phyloP scores from a whole-genome alignment of 2,888 invertebrate species.

The Pogonocherus hispidulus region DNA sequence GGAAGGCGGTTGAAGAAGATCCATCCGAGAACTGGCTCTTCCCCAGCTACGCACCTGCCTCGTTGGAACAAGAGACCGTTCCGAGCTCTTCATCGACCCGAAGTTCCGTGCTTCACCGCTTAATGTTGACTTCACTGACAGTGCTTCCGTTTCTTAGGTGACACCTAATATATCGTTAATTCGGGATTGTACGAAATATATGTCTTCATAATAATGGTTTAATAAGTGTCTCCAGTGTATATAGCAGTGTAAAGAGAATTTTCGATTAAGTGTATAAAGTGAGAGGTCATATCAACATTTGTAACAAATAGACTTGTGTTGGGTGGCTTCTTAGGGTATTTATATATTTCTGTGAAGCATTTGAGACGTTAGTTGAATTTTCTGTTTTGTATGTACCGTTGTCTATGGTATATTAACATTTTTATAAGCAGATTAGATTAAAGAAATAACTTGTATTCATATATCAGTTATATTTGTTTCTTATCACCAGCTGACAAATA shows the following conservation, averaged over 20 bases:
- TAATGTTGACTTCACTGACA: slow-evolving; percentile 46
- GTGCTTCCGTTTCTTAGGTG: slow-evolving; percentile 59
- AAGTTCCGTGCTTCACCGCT: slow-evolving; percentile 48
- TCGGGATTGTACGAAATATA: neutral
- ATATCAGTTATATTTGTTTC: no score
- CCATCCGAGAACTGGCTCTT: slow-evolving; percentile 63
- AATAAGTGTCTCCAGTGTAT: slow-evolving; percentile 21
- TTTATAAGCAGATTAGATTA: no score
- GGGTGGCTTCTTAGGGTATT: neutral
- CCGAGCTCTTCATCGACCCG: slow-evolving; percentile 48
- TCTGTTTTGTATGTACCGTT: no score
- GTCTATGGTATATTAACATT: no score
- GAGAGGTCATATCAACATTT: slow-evolving; percentile 29
- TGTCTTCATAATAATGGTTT: slow-evolving; percentile 2
- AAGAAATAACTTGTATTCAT: no score
- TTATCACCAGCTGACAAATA: no score
- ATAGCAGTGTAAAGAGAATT: slow-evolving; percentile 15
- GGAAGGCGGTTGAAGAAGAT: slow-evolving; percentile 54
- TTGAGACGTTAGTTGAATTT: no score
- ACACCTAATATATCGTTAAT: slow-evolving; percentile 54
- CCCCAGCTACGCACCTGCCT: slow-evolving; percentile 64
- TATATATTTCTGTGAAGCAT: neutral
- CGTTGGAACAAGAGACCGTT: slow-evolving; percentile 63
- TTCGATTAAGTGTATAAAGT: slow-evolving; percentile 25
- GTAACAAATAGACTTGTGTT: neutral